Evolutionary conservation across 2,888 invertebrate genomes (phyloP).

Genomic region (Aethes cnicana): DNA sequence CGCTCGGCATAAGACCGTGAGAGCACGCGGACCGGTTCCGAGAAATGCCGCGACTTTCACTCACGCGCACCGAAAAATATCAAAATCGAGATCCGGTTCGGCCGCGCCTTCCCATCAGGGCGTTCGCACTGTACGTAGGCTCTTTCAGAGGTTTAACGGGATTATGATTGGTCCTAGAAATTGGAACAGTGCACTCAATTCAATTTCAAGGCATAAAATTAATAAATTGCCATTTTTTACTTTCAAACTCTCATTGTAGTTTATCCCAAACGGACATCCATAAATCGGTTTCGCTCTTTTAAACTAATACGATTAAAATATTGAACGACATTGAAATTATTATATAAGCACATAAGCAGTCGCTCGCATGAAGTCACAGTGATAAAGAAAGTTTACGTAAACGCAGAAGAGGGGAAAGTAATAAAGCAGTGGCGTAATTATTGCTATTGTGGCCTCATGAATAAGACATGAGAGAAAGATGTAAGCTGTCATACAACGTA

Average conservation of each 20-base stretch:
- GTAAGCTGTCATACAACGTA: conserved; percentile 55
- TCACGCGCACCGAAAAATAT: conserved; percentile 50
- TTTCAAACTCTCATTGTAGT: too few relatives aligned
- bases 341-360: conserved; percentile 48
- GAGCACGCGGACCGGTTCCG: conserved; percentile 59
- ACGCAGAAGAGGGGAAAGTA: conserved; percentile 62
- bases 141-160: too few relatives aligned
- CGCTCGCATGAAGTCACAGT: conserved; percentile 46
- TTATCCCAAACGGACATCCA: too few relatives aligned
- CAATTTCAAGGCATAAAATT: too few relatives aligned
- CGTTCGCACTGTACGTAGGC: background rate
- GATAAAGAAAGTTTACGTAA: conserved; percentile 68
- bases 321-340: conserved; percentile 31
- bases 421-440: conserved; percentile 63
- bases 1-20: conserved; percentile 56
- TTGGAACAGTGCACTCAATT: too few relatives aligned
- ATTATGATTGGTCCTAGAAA: too few relatives aligned
- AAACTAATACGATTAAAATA: conserved; percentile 13
- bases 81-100: conserved; percentile 65
- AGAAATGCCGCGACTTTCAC: conserved; percentile 71
- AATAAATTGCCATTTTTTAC: too few relatives aligned
- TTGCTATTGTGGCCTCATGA: conserved; percentile 64
- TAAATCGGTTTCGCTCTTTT: too few relatives aligned
- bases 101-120: conserved; percentile 33
- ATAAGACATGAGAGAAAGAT: conserved; percentile 65